Evolutionary conservation across 2,888 invertebrate species (phyloP).

Genomic region (Strigamia transsilvanica): DNA sequence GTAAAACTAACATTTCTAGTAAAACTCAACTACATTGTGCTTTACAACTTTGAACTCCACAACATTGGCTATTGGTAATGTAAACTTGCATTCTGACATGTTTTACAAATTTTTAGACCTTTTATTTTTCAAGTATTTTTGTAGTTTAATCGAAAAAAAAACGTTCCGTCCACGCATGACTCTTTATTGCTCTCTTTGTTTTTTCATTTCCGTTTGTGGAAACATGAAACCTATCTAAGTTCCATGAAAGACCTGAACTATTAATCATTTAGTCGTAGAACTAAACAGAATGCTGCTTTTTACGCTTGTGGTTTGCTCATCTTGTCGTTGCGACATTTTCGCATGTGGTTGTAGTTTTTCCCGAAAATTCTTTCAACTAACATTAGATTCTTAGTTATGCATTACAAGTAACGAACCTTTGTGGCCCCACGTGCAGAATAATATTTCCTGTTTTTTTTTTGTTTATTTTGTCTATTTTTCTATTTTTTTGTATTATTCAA

Average conservation of each 20-base stretch:
- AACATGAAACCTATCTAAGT: neutral
- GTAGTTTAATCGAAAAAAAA: too few relatives aligned
- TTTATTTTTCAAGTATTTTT: neutral
- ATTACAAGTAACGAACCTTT: neutral
- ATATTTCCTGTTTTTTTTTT: neutral
- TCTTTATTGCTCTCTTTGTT: neutral
- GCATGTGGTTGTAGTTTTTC: neutral
- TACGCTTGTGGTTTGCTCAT: neutral
- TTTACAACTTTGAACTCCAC: too few relatives aligned
- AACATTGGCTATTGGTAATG: too few relatives aligned
- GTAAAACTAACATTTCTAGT: too few relatives aligned
- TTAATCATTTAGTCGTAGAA: neutral
- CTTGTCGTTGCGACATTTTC: neutral
- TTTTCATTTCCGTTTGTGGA: conserved; percentile 33
- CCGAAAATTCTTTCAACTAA: neutral
- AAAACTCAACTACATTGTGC: too few relatives aligned
- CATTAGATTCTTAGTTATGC: neutral
- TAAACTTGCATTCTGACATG: neutral
- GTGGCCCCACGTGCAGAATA: neutral
- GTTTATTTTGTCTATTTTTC: neutral
- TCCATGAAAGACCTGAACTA: neutral
- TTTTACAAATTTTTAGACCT: neutral
- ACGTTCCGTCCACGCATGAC: neutral
- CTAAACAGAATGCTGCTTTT: neutral
- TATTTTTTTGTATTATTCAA: neutral